Base-by-base conservation (phyloP, 2,113 vertebrate genomes). In the Corythoichthys haematopterus region DNA sequence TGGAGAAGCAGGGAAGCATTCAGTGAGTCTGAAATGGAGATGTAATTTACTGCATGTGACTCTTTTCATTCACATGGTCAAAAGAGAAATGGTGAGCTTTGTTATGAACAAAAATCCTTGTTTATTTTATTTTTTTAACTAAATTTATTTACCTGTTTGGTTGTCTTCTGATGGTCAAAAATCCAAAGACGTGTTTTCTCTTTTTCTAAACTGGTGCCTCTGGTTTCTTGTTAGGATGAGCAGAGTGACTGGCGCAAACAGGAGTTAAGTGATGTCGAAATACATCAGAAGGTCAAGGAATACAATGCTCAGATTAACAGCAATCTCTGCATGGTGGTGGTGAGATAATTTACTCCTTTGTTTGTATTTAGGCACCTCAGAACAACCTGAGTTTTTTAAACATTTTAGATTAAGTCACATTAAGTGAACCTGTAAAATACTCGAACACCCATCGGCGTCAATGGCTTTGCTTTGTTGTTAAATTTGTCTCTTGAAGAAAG, bases 291-390 rank as follows among this genome's bases (percentile, higher is more conserved):
- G 77, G 93, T 98, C 68, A 94, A 93, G 79, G 95, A 97, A 71
- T 99, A 98, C 82, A 98, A 99, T 69, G 89, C 93, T 74, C 95
- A 96, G 85, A 95, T 96, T 84, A 95, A 95, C 87, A 96, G 92
- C 85, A 98, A 95, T 79, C 94, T 97, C 80, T 94, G 93, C 89
- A 99, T 98, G 97, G 92, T 94, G 82, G 77, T 93, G 90, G 97
- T 98, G 85, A 72, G 92, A 57, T 73, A 28, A 66, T 2, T 38
- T 33, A 38, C 20, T 28, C 2, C 2, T 9, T 43, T 37, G 38
- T 36, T 40, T 45, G 14, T 70, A 43, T 43, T 43, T 43, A 7
- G 1, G 40, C 40, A 43, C 9, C 40, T 43, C 40, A 43, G 40
- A 2, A 43, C 40, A 43, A 43, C 4, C 6, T 43, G 40, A 43